Conservation (phyloP, 2,888 invertebrate species). For the Tetragonula carbonaria region DNA sequence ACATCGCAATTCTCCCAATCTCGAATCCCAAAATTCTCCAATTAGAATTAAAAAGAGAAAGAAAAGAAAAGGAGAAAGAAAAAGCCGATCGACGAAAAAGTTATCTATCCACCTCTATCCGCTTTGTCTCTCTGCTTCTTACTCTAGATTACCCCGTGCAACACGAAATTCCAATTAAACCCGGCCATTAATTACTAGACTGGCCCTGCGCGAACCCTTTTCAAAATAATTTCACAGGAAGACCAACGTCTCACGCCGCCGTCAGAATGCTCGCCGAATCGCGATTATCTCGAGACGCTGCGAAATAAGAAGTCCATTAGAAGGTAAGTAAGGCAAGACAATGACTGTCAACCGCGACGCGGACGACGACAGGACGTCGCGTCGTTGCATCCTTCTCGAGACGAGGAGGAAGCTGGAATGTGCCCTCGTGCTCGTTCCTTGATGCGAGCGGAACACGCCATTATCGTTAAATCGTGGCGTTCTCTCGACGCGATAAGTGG, state of each 20-base stretch:
- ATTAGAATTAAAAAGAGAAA: too few relatives aligned
- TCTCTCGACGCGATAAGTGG: constrained; percentile 69
- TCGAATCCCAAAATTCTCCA: too few relatives aligned
- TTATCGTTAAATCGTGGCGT: constrained; percentile 73
- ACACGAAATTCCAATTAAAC: constrained; percentile 20
- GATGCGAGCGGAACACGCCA: constrained; percentile 65
- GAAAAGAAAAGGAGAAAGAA: background rate
- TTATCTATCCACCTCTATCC: background rate
- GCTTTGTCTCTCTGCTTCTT: background rate
- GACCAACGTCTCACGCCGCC: background rate
- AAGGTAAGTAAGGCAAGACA: constrained; percentile 62
- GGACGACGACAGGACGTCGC: constrained; percentile 38
- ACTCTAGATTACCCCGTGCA: background rate
- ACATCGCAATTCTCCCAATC: too few relatives aligned
- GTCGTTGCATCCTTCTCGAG: background rate
- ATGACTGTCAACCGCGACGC: constrained; percentile 52
- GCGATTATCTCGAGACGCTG: constrained; percentile 29
- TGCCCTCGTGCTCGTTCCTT: constrained; percentile 28
- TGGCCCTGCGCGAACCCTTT: background rate
- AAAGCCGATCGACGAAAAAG: background rate
- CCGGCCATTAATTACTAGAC: constrained; percentile 7
- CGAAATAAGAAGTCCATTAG: constrained; percentile 65
- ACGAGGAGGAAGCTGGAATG: constrained; percentile 30
- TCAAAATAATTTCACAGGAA: background rate
- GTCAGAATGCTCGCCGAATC: constrained; percentile 14